Percentiles rank a stretch among this genome's conserved stretches.
These are phyloP conservation scores for Heloderma charlesbogerti DNA, from an alignment of 2,113 vertebrate genomes.

Conservation along the genomic window DNA sequence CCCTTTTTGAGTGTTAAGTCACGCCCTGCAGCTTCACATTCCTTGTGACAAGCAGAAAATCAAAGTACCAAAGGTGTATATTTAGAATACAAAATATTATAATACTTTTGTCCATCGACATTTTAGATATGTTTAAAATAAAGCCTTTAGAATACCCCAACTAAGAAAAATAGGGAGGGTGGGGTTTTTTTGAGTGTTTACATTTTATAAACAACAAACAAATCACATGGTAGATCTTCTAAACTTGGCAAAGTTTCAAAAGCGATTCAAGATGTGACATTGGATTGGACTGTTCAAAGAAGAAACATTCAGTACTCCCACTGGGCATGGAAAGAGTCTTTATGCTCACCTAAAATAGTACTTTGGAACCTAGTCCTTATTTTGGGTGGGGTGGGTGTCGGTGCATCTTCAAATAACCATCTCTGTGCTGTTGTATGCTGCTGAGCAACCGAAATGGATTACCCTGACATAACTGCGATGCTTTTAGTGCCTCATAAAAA, in stretches of 20 bases:
- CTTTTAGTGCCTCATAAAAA: slow-evolving; percentile 5
- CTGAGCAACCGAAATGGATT: background rate
- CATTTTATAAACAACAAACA: too few relatives aligned
- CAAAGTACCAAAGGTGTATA: slow-evolving; percentile 13
- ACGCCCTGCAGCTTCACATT: background rate
- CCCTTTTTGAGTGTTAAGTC: slow-evolving; percentile 6
- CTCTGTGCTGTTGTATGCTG: background rate
- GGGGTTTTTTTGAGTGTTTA: background rate
- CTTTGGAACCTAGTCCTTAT: background rate
- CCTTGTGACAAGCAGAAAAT: slow-evolving; percentile 5
- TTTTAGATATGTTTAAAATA: background rate
- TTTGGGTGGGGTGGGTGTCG: background rate
- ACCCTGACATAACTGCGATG: slow-evolving; percentile 26
- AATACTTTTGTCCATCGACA: background rate
- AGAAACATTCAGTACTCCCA: background rate
- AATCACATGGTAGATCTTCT: too few relatives aligned
- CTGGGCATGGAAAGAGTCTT: background rate
- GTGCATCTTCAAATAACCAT: background rate
- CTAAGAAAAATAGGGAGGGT: background rate
- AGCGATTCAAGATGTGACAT: background rate
- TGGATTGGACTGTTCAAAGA: background rate
- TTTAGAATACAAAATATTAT: slow-evolving; percentile 26
- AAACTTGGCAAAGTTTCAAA: background rate
- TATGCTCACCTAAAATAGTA: background rate
- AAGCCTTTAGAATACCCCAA: slow-evolving; percentile 14